Percentiles rank a stretch among this genome's conserved stretches.
These are phyloP conservation scores for Octonoba sinensis DNA, from an alignment of 2,888 invertebrate species.

Conservation along the genomic window DNA sequence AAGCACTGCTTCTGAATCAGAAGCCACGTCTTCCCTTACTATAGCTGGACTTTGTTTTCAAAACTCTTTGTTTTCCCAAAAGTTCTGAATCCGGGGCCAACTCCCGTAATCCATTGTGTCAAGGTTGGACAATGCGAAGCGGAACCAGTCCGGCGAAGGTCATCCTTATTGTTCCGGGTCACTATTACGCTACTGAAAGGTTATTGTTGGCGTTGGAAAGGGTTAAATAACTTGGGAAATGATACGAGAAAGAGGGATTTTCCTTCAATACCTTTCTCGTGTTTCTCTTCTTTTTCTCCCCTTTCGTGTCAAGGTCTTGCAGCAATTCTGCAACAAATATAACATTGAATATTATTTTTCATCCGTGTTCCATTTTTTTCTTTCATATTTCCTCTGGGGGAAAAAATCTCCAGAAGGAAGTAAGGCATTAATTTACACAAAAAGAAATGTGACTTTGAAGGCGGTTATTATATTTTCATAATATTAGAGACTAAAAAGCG, in stretches of 20 bases:
- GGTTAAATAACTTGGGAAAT: constrained; percentile 27
- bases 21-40: not conserved
- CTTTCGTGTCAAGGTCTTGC: too few relatives aligned
- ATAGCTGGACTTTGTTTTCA: not conserved
- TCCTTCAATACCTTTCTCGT: constrained; percentile 14
- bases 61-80: not conserved
- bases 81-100: constrained; percentile 6
- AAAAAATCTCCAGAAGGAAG: too few relatives aligned
- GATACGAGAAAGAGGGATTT: constrained; percentile 39
- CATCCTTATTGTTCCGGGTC: constrained; percentile 51
- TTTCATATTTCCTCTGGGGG: too few relatives aligned
- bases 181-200: constrained; percentile 33
- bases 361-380: too few relatives aligned
- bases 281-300: too few relatives aligned
- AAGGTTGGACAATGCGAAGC: constrained; percentile 36
- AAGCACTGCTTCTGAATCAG: constrained; percentile 4
- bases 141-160: constrained; percentile 45
- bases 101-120: constrained; percentile 47
- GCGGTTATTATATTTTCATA: too few relatives aligned
- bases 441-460: too few relatives aligned
- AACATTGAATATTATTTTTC: too few relatives aligned
- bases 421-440: too few relatives aligned
- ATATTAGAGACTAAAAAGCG: too few relatives aligned
- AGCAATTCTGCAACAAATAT: too few relatives aligned
- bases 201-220: constrained; percentile 31